Evolutionary conservation across 2,113 vertebrate genomes (phyloP), one percentile per base, ranked within the genome.

Genomic region (Poecilia latipinna): DNA sequence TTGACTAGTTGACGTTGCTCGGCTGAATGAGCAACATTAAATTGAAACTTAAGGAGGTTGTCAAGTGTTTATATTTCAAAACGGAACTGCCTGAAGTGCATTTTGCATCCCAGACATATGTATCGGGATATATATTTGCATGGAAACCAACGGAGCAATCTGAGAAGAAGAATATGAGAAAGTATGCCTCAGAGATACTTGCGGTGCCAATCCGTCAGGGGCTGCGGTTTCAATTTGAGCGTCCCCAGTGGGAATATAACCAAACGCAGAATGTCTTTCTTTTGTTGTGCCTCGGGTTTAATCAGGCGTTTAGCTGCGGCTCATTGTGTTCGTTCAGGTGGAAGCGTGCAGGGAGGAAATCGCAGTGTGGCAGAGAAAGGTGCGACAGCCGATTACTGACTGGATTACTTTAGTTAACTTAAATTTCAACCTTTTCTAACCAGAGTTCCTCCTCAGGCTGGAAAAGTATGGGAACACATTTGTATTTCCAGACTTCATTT

Each of bases 171-270:
- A 44, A 28, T 68, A 26, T 72, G 68, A 73, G 67, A 70, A 51
- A 35, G 28, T 68, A 48, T 32, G 66, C 82, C 72, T 77, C 39
- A 60, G 68, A 66, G 61, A 69, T 71, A 70, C 62, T 68, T 61
- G 83, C 76, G 64, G 64, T 48, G 69, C 71, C 61, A 62, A 73
- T 73, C 32, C 68, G 68, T 68, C 73, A 63, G 35, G 33, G 74
- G 72, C 79, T 80, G 70, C 64, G 29, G 44, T 79, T 84, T 81
- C 63, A 84, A 51, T 75, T 37, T 31, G 37, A 76, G 66, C 29
- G n/a, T 73, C 61, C 29, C 78, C 24, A 39, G 64, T 66, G 64
- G 29, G 61, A 62, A 29, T 62, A n/a, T 24, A 22, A 57, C 22
- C 26, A 62, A 62, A 62, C 32, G 26, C 61, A 6, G 29, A 31